Conservation (phyloP, 2,888 invertebrate species). For the Nymphalis c-album region DNA sequence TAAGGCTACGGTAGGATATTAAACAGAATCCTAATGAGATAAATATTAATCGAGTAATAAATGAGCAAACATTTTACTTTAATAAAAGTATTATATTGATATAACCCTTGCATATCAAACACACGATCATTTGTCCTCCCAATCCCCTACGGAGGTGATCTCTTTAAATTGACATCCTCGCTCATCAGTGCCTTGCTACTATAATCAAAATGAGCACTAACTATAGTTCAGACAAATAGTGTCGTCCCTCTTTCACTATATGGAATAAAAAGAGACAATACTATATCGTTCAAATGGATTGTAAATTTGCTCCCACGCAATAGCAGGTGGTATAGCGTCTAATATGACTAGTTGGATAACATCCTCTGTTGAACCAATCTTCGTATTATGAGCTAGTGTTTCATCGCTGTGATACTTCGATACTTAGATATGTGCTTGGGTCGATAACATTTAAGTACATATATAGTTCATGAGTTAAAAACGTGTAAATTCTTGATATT, state of each 20-base stretch:
- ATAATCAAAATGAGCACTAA: slow-evolving; percentile 32
- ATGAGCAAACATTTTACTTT: not conserved
- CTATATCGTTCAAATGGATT: slow-evolving; percentile 17
- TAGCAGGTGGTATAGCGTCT: slow-evolving; percentile 31
- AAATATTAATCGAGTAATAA: too few species aligned
- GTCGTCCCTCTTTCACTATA: slow-evolving; percentile 19
- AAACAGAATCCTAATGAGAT: too few species aligned
- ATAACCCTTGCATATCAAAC: slow-evolving; percentile 32
- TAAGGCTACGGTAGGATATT: too few species aligned
- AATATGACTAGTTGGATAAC: slow-evolving; percentile 20
- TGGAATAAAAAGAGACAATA: slow-evolving; percentile 16
- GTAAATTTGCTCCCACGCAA: slow-evolving; percentile 39
- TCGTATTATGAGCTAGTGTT: slow-evolving; percentile 26
- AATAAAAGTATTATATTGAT: slow-evolving; percentile 19
- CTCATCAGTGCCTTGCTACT: slow-evolving; percentile 33
- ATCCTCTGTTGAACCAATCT: slow-evolving; percentile 31
- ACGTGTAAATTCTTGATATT: too few species aligned
- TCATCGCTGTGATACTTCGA: slow-evolving; percentile 5
- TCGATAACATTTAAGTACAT: not conserved
- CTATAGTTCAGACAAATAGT: slow-evolving; percentile 22
- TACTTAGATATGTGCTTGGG: not conserved
- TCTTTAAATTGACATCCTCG: slow-evolving; percentile 40
- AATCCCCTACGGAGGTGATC: slow-evolving; percentile 40
- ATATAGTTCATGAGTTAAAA: too few species aligned
- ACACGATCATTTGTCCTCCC: slow-evolving; percentile 30